Percentiles rank a stretch among this genome's conserved stretches.
These are phyloP conservation scores for Andrena dorsata DNA, from an alignment of 2,888 invertebrate genomes.

Conservation along the genomic window DNA sequence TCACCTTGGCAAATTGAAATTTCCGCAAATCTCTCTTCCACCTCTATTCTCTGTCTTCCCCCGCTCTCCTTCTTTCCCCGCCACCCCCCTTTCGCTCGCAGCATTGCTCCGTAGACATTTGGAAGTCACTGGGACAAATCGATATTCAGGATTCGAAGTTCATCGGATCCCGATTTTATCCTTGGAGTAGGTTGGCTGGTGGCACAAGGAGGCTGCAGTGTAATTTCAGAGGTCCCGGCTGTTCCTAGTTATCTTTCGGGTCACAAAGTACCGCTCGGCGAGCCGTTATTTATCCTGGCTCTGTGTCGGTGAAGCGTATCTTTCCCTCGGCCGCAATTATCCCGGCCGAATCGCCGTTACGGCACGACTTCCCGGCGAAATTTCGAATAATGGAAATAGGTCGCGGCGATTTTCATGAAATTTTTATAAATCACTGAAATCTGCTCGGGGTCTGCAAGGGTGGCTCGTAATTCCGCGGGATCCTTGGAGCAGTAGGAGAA, in stretches of 20 bases:
- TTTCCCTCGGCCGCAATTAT: slow-evolving; percentile 14
- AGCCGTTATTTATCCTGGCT: background rate
- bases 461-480: slow-evolving; percentile 47
- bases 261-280: background rate
- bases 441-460: slow-evolving; percentile 6
- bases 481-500: slow-evolving; percentile 50
- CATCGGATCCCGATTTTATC: slow-evolving; percentile 22
- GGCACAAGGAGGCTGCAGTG: background rate
- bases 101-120: slow-evolving; percentile 52
- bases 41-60: slow-evolving; percentile 8
- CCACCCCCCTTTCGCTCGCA: slow-evolving; percentile 37
- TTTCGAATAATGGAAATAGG: slow-evolving; percentile 17
- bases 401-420: slow-evolving; percentile 36
- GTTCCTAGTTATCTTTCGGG: slow-evolving; percentile 3
- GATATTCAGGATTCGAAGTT: slow-evolving; percentile 55
- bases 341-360: background rate
- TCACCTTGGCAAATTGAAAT: slow-evolving; percentile 69
- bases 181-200: background rate
- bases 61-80: slow-evolving; percentile 5
- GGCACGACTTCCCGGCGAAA: background rate
- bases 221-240: slow-evolving; percentile 1
- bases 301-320: background rate
- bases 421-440: slow-evolving; percentile 57
- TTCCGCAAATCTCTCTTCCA: slow-evolving; percentile 54
- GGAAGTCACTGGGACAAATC: slow-evolving; percentile 68